Evolutionary conservation across 2,797 vertebrate genomes (phyloP).

Genomic region (Aulostomus chinensis): DNA sequence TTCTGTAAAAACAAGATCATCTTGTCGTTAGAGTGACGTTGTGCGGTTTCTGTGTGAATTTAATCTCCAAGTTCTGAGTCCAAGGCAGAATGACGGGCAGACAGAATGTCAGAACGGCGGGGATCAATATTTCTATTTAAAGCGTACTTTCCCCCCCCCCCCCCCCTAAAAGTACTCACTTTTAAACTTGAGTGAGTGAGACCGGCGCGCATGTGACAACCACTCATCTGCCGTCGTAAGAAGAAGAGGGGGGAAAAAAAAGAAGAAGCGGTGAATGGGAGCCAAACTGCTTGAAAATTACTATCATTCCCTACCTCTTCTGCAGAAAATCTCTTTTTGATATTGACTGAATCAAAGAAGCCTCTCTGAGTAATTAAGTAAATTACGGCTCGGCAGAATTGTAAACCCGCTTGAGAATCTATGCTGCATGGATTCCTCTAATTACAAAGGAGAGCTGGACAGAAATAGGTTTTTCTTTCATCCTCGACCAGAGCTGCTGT

Average conservation of each 20-base stretch:
- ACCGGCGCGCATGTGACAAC: constrained; percentile 58
- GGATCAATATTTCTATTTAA: too few species aligned
- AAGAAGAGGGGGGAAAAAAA: too few species aligned
- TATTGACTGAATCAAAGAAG: constrained; percentile 70
- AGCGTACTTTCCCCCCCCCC: too few species aligned
- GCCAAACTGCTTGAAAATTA: constrained; percentile 62
- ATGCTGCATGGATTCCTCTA: constrained; percentile 62
- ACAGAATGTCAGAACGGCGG: too few species aligned
- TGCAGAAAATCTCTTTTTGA: constrained; percentile 57
- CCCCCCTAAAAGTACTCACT: too few species aligned
- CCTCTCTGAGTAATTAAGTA: constrained; percentile 67
- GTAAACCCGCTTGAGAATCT: constrained; percentile 57
- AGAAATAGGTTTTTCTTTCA: constrained; percentile 70
- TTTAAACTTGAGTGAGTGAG: too few species aligned
- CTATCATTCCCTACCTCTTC: constrained; percentile 61
- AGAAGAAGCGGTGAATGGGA: constrained; percentile 28
- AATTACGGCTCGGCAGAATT: constrained; percentile 66
- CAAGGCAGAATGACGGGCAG: too few species aligned
- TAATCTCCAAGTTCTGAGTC: too few species aligned
- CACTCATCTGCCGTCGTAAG: too few species aligned
- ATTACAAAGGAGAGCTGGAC: constrained; percentile 68
- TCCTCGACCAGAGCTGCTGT: constrained; percentile 57
- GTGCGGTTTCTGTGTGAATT: too few species aligned
- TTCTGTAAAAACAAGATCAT: too few species aligned
- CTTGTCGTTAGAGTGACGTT: too few species aligned